Base-by-base conservation (phyloP, 2,888 invertebrate species). In the Eledona agricola region DNA sequence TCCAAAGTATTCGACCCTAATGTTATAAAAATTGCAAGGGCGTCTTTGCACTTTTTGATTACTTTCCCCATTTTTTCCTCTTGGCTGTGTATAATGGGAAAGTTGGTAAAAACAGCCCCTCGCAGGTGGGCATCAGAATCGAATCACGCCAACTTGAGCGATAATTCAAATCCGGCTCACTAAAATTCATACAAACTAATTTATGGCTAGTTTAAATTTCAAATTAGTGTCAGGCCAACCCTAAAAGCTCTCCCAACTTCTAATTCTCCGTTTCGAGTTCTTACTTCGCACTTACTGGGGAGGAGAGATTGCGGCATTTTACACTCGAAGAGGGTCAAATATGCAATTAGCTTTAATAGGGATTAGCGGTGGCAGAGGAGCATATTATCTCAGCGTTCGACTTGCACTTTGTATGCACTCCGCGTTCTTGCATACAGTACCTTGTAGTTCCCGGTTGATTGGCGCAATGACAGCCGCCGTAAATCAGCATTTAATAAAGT, bases 401-500 rank as follows among this genome's bases (percentile, higher is more conserved):
- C 25, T 25, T 4, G 7, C 4, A 6, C 6, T n/a, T 4, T 29
- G 29, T 29, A 10, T n/a, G n/a, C n/a, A n/a, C n/a, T n/a, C n/a
- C 59, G 62, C 42, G 26, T 35, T 63, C 63, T 63, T 65, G 62
- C 65, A 64, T 62, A 62, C 65, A 62, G 64, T 64, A 61, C 66
- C 64, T 70, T 62, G 69, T 71, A 70, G 62, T 73, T 71, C 65
- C 72, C 69, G 71, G 73, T 74, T 74, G 74, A 75, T 75, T 74
- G 74, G 70, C 72, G 69, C 72, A 71, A 72, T 71, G 72, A 72
- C 72, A 72, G 69, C 58, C 56, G 55, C 63, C 68, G 72, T 74
- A 74, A 75, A 75, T 74, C 72, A 65, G 66, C 69, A 73, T 73
- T n/a, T 74, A 75, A 75, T 75, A 74, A 74, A 74, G 74, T 71